Evolutionary conservation across 2,113 vertebrate genomes (phyloP).

Genomic region (Brachirus orientalis): DNA sequence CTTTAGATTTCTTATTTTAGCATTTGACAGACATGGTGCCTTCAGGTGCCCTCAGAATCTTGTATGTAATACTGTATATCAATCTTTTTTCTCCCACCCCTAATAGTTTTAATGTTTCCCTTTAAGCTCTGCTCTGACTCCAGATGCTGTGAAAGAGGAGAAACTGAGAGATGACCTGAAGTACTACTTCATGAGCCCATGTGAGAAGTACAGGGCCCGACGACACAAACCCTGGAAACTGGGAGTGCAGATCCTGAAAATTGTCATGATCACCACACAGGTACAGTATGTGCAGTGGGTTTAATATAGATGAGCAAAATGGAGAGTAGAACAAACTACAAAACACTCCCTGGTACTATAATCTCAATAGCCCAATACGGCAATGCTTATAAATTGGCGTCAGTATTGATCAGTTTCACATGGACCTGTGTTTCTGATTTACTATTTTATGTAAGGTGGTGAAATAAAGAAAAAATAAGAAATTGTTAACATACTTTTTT

Average conservation of each 20-base stretch:
- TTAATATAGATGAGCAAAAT: neutral
- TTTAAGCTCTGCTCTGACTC: conserved; percentile 77
- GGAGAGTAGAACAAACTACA: neutral
- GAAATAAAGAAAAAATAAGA: too few relatives aligned
- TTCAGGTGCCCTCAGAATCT: too few relatives aligned
- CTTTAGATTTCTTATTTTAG: too few relatives aligned
- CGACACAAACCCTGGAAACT: conserved; percentile 94
- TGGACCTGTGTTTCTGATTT: too few relatives aligned
- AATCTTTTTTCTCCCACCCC: neutral
- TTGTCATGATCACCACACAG: conserved; percentile 96
- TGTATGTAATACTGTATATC: too few relatives aligned
- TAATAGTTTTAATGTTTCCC: neutral
- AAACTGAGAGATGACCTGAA: conserved; percentile 89
- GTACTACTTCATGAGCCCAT: conserved; percentile 98
- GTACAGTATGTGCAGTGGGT: conserved; percentile 76
- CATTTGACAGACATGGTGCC: too few relatives aligned
- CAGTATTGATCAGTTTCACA: too few relatives aligned
- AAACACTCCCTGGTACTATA: too few relatives aligned
- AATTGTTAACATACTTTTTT: too few relatives aligned
- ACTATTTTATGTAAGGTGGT: too few relatives aligned
- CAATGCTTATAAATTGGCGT: too few relatives aligned
- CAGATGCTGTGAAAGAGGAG: conserved; percentile 82
- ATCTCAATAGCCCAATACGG: too few relatives aligned
- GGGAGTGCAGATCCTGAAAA: conserved; percentile 94
- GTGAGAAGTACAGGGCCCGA: conserved; percentile 94